Evolutionary conservation across 2,113 vertebrate genomes (phyloP).

Genomic region (Ploceus nigricollis): DNA sequence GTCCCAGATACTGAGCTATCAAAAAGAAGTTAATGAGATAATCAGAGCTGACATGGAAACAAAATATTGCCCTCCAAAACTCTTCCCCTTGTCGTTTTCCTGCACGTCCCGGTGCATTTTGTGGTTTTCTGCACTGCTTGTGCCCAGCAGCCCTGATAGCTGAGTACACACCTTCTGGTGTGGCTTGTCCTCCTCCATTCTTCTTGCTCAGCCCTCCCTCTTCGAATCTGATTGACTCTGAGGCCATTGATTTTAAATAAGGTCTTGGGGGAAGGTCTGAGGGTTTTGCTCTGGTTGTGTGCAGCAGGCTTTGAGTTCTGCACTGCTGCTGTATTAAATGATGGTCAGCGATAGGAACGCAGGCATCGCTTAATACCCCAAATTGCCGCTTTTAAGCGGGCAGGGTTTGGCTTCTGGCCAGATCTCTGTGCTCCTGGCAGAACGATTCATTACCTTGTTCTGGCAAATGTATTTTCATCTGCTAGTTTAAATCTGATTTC

Average conservation of each 20-base stretch:
- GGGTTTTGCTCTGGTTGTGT: neutral
- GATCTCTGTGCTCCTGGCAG: conserved; percentile 3
- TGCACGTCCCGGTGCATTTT: neutral
- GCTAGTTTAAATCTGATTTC: conserved; percentile 62
- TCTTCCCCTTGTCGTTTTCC: neutral
- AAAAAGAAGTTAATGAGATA: neutral
- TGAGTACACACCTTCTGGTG: neutral
- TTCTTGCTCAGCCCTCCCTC: neutral
- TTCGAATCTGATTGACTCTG: conserved; percentile 20
- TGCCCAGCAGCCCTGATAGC: neutral
- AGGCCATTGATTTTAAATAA: conserved; percentile 40
- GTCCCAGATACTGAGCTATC: neutral
- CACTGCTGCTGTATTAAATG: conserved; percentile 7
- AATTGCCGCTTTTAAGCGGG: conserved; percentile 28
- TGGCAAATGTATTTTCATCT: conserved; percentile 61
- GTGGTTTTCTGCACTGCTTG: neutral
- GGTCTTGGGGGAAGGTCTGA: conserved; percentile 21
- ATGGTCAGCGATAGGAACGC: conserved; percentile 4
- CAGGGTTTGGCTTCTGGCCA: conserved; percentile 42
- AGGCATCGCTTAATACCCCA: neutral
- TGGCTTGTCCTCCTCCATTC: neutral
- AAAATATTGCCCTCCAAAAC: neutral
- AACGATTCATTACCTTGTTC: conserved; percentile 58
- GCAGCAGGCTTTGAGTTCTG: neutral
- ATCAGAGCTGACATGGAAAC: neutral